Conservation (phyloP, 2,797 vertebrate species). For the Sebastes itinus region DNA sequence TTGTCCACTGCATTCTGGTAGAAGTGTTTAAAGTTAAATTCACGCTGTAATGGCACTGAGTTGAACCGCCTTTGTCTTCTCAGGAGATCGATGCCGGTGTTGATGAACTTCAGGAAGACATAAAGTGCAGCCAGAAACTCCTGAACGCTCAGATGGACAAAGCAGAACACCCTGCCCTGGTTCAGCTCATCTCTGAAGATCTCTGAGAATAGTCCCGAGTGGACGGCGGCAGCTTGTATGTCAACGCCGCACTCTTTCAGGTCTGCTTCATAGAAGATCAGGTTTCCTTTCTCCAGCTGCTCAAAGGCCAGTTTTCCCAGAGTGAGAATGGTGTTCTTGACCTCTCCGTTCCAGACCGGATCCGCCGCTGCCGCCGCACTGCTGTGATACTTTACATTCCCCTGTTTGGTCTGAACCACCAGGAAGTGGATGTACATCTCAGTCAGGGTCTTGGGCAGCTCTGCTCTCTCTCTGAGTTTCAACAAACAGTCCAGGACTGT, state of each 20-base stretch:
- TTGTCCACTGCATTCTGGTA: conserved; percentile 39
- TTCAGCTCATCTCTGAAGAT: conserved; percentile 13
- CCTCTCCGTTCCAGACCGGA: conserved; percentile 22
- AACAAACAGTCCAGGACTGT: conserved; percentile 33
- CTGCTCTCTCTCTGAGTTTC: background rate
- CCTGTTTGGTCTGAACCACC: conserved; percentile 32
- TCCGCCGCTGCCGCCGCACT: background rate
- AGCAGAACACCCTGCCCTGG: conserved; percentile 36
- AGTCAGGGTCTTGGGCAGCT: conserved; percentile 48
- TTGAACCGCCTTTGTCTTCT: background rate
- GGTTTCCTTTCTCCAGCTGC: conserved; percentile 44
- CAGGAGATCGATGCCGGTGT: conserved; percentile 6
- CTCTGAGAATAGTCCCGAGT: conserved; percentile 48
- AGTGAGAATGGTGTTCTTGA: conserved; percentile 2
- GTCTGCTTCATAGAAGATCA: conserved; percentile 44
- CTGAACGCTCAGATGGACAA: conserved; percentile 54
- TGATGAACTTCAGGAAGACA: conserved; percentile 12
- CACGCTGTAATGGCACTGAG: background rate
- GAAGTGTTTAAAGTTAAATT: background rate
- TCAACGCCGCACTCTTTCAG: conserved; percentile 28
- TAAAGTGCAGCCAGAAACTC: conserved; percentile 57
- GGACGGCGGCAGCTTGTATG: conserved; percentile 2
- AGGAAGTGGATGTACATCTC: conserved; percentile 45
- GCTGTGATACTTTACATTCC: conserved; percentile 33
- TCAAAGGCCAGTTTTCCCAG: conserved; percentile 48